These are phyloP conservation scores for Dermochelys coriacea DNA, from an alignment of 2,797 vertebrate genomes.

Conservation along the genomic window DNA sequence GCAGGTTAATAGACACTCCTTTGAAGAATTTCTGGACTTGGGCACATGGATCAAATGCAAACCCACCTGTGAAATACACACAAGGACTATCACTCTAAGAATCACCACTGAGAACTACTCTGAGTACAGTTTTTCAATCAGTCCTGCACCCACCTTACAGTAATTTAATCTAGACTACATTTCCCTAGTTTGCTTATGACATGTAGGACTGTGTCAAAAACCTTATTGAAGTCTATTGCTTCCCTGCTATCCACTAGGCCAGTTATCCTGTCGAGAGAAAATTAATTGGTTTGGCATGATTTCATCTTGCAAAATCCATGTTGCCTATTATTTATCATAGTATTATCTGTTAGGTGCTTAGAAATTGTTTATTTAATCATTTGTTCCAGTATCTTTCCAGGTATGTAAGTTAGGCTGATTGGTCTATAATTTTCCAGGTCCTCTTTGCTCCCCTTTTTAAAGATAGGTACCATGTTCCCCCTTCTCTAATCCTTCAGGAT, in stretches of 20 bases:
- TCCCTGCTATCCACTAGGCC: neutral
- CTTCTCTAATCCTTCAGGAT: neutral
- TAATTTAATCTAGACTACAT: neutral
- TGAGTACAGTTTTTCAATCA: neutral
- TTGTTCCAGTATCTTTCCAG: neutral
- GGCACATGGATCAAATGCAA: neutral
- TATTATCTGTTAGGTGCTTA: neutral
- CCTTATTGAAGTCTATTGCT: neutral
- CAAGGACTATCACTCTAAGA: neutral
- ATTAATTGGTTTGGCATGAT: neutral
- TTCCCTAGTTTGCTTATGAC: neutral
- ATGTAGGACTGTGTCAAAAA: neutral
- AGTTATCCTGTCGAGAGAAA: neutral
- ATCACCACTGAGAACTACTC: neutral
- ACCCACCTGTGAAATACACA: neutral
- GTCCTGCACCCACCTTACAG: neutral
- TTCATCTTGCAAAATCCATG: neutral
- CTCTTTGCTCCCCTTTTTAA: neutral
- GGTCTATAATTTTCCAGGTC: neutral
- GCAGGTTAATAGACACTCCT: neutral
- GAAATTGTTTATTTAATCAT: neutral
- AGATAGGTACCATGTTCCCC: neutral
- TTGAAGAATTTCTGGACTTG: neutral
- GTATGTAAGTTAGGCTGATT: neutral
- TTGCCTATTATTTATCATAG: neutral